phyloP scores from a whole-genome alignment of 2,113 vertebrate species.

The Podarcis muralis region DNA sequence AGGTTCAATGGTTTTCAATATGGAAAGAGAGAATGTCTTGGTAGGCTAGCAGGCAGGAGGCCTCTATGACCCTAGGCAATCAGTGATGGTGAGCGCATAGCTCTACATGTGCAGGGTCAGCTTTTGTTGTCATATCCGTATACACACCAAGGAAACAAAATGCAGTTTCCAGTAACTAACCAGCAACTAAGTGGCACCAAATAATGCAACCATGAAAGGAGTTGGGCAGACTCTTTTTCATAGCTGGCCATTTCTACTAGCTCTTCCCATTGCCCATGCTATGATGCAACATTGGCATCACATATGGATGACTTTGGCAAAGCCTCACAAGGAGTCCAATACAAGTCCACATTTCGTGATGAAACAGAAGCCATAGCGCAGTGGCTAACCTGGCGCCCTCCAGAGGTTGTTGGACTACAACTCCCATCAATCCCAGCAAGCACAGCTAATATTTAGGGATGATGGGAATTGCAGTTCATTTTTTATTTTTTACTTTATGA shows the following conservation, averaged over 20 bases:
- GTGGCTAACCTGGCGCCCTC: no score
- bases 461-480: no score
- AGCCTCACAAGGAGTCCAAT: background rate
- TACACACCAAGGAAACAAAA: background rate
- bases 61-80: background rate
- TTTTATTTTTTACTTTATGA: no score
- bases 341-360: background rate
- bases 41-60: background rate
- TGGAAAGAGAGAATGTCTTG: slow-evolving; percentile 15
- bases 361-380: background rate
- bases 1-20: background rate
- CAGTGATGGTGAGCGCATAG: background rate
- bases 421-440: no score
- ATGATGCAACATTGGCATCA: background rate
- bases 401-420: no score
- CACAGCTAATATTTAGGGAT: no score
- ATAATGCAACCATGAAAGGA: background rate
- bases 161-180: background rate
- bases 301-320: background rate
- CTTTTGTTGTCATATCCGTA: background rate
- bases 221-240: background rate
- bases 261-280: background rate
- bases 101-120: background rate
- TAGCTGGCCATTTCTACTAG: background rate
- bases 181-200: background rate